Conservation (phyloP, 1,140 invertebrate species). For the Coenobita brevimanus region DNA sequence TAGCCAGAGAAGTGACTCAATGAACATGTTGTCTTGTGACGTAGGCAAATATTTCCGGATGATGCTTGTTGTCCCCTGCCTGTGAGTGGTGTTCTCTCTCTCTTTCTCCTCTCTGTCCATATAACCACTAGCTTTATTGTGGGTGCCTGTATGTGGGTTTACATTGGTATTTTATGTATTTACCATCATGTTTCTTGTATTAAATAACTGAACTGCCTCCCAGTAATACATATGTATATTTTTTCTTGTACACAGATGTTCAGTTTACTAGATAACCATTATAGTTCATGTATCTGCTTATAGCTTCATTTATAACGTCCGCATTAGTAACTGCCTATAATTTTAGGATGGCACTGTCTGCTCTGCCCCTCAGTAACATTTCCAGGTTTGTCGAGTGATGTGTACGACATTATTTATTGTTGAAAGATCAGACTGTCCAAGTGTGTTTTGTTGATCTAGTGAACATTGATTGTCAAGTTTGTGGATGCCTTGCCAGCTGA, state of each 20-base stretch:
- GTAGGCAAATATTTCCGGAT: conserved; percentile 9
- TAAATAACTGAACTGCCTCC: conserved; percentile 36
- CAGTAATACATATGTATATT: conserved; percentile 56
- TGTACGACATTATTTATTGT: conserved; percentile 15
- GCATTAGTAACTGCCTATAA: conserved; percentile 62
- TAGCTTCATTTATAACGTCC: conserved; percentile 61
- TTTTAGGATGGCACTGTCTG: conserved; percentile 60
- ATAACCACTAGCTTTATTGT: conserved; percentile 60
- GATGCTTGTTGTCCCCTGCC: conserved; percentile 34
- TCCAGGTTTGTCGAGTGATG: conserved; percentile 36
- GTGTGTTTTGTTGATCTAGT: too few relatives aligned
- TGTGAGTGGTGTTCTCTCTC: conserved; percentile 37
- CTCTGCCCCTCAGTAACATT: conserved; percentile 52
- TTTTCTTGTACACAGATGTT: conserved; percentile 50
- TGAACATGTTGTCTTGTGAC: conserved; percentile 16
- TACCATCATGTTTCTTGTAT: conserved; percentile 49
- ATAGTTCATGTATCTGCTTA: conserved; percentile 59
- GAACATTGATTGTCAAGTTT: too few relatives aligned
- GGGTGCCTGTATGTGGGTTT: conserved; percentile 57
- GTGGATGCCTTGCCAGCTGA: too few relatives aligned
- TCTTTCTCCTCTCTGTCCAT: conserved; percentile 39
- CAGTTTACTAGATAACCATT: conserved; percentile 58
- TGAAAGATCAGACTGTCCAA: too few relatives aligned
- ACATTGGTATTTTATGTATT: conserved; percentile 63
- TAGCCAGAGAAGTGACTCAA: conserved; percentile 5